phyloP scores from a whole-genome alignment of 1,140 invertebrate species.

The Linepithema humile region DNA sequence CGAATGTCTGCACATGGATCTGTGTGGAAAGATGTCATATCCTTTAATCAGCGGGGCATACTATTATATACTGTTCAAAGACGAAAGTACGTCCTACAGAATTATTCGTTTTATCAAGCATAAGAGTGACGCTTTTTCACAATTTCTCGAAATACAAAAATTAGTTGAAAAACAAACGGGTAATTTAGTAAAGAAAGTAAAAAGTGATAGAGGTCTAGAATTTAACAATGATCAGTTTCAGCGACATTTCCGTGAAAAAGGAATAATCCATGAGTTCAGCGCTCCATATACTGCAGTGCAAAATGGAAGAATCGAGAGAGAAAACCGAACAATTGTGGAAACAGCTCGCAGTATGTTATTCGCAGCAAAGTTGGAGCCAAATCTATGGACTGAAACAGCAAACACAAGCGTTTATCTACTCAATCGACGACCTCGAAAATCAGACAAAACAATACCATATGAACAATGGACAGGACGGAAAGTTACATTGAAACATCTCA shows the following conservation, averaged over 20 bases:
- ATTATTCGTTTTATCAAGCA: background rate
- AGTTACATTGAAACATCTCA: background rate
- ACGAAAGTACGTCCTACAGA: background rate
- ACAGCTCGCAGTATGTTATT: slow-evolving; percentile 44
- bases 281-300: slow-evolving; percentile 76
- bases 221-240: background rate
- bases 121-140: background rate
- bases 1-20: slow-evolving; percentile 2
- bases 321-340: slow-evolving; percentile 72
- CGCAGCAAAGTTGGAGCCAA: slow-evolving; percentile 32
- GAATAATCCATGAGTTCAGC: background rate
- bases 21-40: slow-evolving; percentile 16
- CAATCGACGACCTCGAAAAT: background rate
- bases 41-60: background rate
- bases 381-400: slow-evolving; percentile 53
- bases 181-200: background rate
- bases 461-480: background rate
- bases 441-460: background rate
- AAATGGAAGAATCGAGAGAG: slow-evolving; percentile 78
- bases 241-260: background rate
- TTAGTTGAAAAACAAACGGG: slow-evolving; percentile 14
- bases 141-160: background rate
- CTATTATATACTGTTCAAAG: slow-evolving; percentile 28
- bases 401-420: slow-evolving; percentile 26
- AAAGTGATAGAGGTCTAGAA: background rate